These are phyloP conservation scores for Agrilus biguttatus DNA, from an alignment of 2,888 invertebrate genomes.

Conservation along the genomic window DNA sequence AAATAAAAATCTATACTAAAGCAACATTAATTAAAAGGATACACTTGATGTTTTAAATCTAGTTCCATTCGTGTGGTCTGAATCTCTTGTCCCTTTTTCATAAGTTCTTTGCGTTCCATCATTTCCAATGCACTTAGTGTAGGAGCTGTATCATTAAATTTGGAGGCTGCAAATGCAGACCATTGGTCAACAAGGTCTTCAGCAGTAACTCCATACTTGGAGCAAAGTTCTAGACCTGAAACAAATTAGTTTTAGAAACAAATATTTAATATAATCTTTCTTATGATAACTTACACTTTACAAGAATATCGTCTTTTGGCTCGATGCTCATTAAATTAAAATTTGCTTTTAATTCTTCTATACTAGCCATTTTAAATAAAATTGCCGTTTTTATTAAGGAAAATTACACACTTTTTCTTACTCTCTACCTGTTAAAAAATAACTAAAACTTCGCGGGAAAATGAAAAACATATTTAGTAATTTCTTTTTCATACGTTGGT, in stretches of 20 bases:
- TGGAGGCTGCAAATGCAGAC: conserved; percentile 60
- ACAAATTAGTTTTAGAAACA: background rate
- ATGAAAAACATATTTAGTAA: too few species aligned
- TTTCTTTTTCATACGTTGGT: too few species aligned
- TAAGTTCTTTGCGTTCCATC: conserved; percentile 51
- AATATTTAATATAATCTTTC: background rate
- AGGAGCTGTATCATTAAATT: conserved; percentile 46
- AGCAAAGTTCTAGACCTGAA: conserved; percentile 47
- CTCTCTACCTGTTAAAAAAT: too few species aligned
- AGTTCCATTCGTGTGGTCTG: conserved; percentile 28
- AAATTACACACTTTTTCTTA: too few species aligned
- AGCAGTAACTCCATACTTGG: conserved; percentile 45
- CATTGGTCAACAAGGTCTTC: conserved; percentile 63
- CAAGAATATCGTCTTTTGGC: conserved; percentile 37
- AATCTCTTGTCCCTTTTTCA: conserved; percentile 24
- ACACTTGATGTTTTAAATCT: background rate
- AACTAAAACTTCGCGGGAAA: too few species aligned
- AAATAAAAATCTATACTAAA: background rate
- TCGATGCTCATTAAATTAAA: conserved; percentile 19
- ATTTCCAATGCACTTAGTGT: conserved; percentile 41
- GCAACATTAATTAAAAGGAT: background rate
- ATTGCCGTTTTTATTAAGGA: too few species aligned
- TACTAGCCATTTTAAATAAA: conserved; percentile 3
- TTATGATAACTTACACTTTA: conserved; percentile 37
- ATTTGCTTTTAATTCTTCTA: conserved; percentile 11